Evolutionary conservation across 92 coral and sea anemone species (phyloP).

Genomic region (Porites rus): DNA sequence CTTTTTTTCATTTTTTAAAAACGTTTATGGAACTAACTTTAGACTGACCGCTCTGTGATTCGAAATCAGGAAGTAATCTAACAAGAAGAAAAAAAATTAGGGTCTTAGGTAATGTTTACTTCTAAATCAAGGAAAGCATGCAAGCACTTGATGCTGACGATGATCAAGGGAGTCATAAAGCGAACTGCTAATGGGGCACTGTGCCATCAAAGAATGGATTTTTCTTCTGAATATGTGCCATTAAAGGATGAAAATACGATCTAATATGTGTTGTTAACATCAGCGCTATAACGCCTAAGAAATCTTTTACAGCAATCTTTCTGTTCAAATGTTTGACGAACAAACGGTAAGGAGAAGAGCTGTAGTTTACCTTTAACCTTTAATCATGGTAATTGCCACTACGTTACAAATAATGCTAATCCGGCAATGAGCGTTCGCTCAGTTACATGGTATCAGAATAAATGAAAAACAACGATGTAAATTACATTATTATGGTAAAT

Average conservation of each 20-base stretch:
- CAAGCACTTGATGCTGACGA: constrained; percentile 24
- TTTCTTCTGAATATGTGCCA: constrained; percentile 20
- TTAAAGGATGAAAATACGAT: constrained; percentile 23
- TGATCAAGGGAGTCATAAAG: constrained; percentile 34
- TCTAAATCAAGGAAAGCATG: constrained; percentile 36
- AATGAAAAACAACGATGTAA: too few species aligned
- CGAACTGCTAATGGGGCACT: constrained; percentile 17
- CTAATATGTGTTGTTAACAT: constrained; percentile 5
- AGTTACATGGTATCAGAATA: too few species aligned
- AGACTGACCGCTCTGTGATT: background rate
- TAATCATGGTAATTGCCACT: too few species aligned
- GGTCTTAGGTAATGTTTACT: constrained; percentile 18
- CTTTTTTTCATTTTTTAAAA: background rate
- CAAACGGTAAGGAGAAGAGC: background rate
- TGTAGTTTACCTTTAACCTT: constrained; percentile 4
- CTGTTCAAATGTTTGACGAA: constrained; percentile 27
- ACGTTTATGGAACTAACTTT: background rate
- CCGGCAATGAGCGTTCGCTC: too few species aligned
- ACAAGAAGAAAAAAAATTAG: background rate
- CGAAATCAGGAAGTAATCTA: background rate
- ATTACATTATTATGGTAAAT: too few species aligned
- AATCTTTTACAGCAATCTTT: constrained; percentile 28
- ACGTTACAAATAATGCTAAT: too few species aligned
- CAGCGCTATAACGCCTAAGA: constrained; percentile 14
- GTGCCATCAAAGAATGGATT: constrained; percentile 37